Evolutionary conservation across 53 echinoderm and acorn worm species (phyloP).

Genomic region (Zoroaster sp.): DNA sequence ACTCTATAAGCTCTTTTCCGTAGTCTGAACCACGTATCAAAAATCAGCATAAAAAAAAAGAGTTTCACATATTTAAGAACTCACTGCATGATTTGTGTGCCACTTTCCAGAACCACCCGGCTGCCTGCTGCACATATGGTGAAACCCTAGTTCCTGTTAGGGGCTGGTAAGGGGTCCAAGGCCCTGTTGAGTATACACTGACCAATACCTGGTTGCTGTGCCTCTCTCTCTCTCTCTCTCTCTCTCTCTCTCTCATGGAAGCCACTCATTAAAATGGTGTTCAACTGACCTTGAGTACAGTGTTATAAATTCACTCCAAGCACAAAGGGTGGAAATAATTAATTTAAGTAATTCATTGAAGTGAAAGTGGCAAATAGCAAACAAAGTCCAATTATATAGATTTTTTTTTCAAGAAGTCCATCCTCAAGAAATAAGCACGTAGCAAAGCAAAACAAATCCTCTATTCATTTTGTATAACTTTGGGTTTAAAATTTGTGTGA

Average conservation of each 20-base stretch:
- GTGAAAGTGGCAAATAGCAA: neutral
- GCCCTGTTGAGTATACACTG: neutral
- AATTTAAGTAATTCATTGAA: neutral
- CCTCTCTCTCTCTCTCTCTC: neutral
- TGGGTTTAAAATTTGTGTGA: no score
- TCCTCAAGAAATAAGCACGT: no score
- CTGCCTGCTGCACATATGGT: neutral
- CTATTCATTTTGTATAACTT: no score
- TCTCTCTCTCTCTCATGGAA: neutral
- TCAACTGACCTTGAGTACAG: neutral
- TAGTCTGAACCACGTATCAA: neutral
- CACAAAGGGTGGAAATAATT: slow-evolving; percentile 40
- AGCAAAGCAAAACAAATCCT: no score
- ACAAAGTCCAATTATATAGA: neutral
- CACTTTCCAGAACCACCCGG: neutral
- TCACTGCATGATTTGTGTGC: neutral
- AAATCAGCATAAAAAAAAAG: neutral
- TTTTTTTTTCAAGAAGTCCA: no score
- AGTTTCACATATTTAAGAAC: neutral
- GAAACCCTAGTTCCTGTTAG: neutral
- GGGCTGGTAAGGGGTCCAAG: no score
- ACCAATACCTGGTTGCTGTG: neutral
- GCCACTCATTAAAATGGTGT: neutral
- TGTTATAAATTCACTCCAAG: neutral
- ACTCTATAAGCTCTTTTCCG: neutral